Base-by-base conservation (phyloP, 2,888 invertebrate genomes). In the Strigamia maritima region DNA sequence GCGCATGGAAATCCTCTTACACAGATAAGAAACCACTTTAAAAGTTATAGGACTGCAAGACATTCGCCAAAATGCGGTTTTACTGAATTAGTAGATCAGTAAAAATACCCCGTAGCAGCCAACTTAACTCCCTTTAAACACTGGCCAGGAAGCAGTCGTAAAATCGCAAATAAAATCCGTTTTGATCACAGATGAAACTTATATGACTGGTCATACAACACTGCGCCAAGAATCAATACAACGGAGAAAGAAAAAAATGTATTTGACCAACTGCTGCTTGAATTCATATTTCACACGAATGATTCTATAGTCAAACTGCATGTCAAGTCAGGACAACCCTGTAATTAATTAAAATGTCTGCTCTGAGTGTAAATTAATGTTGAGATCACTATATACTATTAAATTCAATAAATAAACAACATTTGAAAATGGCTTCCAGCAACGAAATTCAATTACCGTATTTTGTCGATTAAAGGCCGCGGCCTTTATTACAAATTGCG, bases 111-210 rank as follows among this genome's bases (percentile, higher is more conserved):
- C 7, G 16, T 10, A 16, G 54, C 54, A 54, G n/a, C 54, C 6
- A n/a, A 54, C 54, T 54, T 54, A 54, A 54, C 54, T 54, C 38
- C 7, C 54, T 54, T 54, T 54, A 54, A 54, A 54, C 54, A 54
- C 54, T 54, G 54, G 8, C 54, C 54, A 54, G 54, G 54, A 54
- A 54, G 54, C 54, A 54, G 54, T 54, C 54, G 54, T 54, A 54
- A 54, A 54, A 54, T 54, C 16, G 54, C 54, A 54, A 54, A 54
- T 54, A 54, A 54, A 54, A 54, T 54, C 54, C 8, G n/a, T 14
- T n/a, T 14, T 54, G 54, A 54, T 54, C 19, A 54, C 54, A 54
- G 54, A 54, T 54, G 54, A 54, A 54, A 54, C 54, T 54, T 54
- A 7, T 14, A 54, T n/a, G 54, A 54, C n/a, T 54, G 54, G 54